These are phyloP conservation scores for Chelon labrosus DNA, from an alignment of 2,797 vertebrate species.

Conservation along the genomic window DNA sequence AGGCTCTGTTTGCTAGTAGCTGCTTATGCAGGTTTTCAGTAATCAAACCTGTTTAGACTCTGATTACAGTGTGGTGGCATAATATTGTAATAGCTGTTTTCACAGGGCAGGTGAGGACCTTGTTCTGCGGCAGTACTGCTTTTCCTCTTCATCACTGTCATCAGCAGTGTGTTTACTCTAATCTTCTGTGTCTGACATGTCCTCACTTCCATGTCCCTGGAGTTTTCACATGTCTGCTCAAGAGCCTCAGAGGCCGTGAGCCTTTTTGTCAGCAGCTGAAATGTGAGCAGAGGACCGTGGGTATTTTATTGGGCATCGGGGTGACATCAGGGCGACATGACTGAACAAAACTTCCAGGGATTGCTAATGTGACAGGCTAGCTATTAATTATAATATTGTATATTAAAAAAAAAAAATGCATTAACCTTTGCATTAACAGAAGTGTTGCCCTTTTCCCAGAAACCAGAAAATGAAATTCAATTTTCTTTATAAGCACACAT, in stretches of 20 bases:
- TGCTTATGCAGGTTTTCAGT: too few species aligned
- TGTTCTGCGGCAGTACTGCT: not conserved
- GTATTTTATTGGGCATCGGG: not conserved
- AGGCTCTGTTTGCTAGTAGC: too few species aligned
- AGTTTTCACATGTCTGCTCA: constrained; percentile 22
- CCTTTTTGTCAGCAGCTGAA: constrained; percentile 45
- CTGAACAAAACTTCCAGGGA: constrained; percentile 24
- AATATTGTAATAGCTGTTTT: too few species aligned
- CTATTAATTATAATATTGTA: not conserved
- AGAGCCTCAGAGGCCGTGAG: constrained; percentile 20
- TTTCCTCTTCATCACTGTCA: not conserved
- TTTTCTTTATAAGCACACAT: too few species aligned
- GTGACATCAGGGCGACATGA: constrained; percentile 28
- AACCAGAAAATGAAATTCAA: too few species aligned
- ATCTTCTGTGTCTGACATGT: constrained; percentile 21
- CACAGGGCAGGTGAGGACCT: not conserved
- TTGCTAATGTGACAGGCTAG: constrained; percentile 19
- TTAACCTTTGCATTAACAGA: not conserved
- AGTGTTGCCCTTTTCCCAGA: too few species aligned
- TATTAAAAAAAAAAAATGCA: not conserved
- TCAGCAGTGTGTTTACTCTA: not conserved
- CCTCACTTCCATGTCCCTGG: constrained; percentile 15
- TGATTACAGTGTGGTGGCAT: too few species aligned
- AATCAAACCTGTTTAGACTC: too few species aligned
- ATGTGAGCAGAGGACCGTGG: constrained; percentile 35